phyloP scores from a whole-genome alignment of 2,888 invertebrate genomes.

The Willowsia nigromaculata region DNA sequence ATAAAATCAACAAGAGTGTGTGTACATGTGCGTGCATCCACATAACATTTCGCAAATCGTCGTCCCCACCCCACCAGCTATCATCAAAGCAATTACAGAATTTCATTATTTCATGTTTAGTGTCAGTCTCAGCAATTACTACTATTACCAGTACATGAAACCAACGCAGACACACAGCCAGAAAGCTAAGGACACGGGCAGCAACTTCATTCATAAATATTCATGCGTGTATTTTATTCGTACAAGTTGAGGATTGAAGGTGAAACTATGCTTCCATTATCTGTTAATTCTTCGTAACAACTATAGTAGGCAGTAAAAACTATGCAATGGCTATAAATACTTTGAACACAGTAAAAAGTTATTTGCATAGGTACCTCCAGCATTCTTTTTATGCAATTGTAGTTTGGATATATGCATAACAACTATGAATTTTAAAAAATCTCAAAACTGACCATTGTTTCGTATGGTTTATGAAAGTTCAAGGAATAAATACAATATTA shows the following conservation, averaged over 20 bases:
- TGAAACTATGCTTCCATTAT: no score
- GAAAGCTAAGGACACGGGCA: not conserved
- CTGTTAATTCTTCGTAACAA: no score
- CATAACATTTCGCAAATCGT: not conserved
- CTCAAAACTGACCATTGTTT: no score
- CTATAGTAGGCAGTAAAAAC: no score
- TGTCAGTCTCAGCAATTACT: slow-evolving; percentile 60
- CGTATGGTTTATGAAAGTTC: no score
- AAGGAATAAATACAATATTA: no score
- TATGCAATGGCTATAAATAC: no score
- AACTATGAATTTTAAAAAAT: no score
- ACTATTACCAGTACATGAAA: slow-evolving; percentile 43
- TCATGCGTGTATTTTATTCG: slow-evolving; percentile 24
- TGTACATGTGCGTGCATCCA: not conserved
- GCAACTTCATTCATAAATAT: slow-evolving; percentile 42
- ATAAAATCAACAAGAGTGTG: not conserved
- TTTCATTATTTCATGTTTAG: slow-evolving; percentile 65
- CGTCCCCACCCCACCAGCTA: not conserved
- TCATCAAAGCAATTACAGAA: slow-evolving; percentile 56
- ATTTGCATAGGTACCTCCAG: no score
- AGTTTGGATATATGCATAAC: no score
- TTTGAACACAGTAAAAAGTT: no score
- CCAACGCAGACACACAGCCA: slow-evolving; percentile 10
- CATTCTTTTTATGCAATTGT: no score
- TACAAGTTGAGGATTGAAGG: not conserved